Conservation (phyloP, 2,888 invertebrate genomes). For the Pollenia angustigena region DNA sequence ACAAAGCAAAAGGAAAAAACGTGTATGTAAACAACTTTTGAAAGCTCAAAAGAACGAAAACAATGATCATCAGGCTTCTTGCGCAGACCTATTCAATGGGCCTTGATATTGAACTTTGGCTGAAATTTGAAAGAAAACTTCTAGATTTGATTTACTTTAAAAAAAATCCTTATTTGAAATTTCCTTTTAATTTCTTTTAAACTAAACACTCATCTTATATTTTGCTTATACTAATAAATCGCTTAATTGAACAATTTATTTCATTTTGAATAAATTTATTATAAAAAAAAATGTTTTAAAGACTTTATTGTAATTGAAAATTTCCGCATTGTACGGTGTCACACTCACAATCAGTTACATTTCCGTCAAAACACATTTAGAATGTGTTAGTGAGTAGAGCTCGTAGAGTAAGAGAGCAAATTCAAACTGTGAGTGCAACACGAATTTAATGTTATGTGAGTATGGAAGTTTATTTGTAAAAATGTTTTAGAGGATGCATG, state of each 20-base stretch:
- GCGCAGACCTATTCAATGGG: no score
- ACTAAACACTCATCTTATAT: no score
- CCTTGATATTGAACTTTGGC: no score
- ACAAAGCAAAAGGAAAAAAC: no score
- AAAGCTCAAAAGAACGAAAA: no score
- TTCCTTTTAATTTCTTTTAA: no score
- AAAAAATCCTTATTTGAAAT: no score
- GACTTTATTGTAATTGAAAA: not conserved
- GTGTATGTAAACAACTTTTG: no score
- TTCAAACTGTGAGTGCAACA: conserved; percentile 20
- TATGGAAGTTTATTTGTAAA: conserved; percentile 4
- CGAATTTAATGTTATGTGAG: conserved; percentile 8
- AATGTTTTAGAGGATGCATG: conserved; percentile 23
- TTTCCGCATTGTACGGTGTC: conserved; percentile 23
- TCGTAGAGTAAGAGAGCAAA: not conserved
- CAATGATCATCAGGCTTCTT: no score
- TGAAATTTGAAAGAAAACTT: no score
- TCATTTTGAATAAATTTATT: conserved; percentile 22
- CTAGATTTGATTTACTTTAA: no score
- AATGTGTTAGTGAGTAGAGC: not conserved
- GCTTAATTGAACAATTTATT: conserved; percentile 38
- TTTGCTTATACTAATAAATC: conserved; percentile 22
- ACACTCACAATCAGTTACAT: conserved; percentile 33
- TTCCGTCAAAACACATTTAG: conserved; percentile 36
- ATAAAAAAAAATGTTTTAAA: conserved; percentile 27